Evolutionary conservation across 2,113 vertebrate species (phyloP), one percentile per base, ranked within the genome.

Genomic region (Pelmatolapia mariae): DNA sequence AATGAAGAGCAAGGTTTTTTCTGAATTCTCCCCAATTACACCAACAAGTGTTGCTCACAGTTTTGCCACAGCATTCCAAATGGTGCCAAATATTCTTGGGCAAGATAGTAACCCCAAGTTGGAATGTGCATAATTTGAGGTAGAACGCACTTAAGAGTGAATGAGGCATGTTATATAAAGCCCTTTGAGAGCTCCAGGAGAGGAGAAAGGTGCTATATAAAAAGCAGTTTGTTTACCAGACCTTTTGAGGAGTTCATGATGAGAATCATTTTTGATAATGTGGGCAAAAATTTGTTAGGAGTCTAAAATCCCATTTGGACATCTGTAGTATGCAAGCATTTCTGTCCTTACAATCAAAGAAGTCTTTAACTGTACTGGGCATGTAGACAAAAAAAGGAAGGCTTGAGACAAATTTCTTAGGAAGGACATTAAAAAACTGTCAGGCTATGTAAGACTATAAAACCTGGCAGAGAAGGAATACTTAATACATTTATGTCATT

Each of bases 221-320:
- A 4, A 56, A 56, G 7, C 22, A 24, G 22, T 56, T 56, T 4
- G 6, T 56, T 56, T 56, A 2, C 11, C 6, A 26, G 54, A 26
- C 24, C 22, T 57, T 57, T 29, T 57, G 1, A 29, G 54, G 0
- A 57, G 54, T 0, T 57, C 0, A 57, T 57, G 13, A 56, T 57
- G 24, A 57, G 56, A 57, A 57, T 57, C 1, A 0, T 15, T 57
- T 57, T 57, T 57, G 22, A 57, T 57, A 15, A 29, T 57, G 56
- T 29, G 12, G 4, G 12, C 7, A 57, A 57, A 15, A 0, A 57
- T 7, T 1, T 8, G 54, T 57, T 57, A 26, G 1, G 0, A 56
- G 53, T 4, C 54, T 56, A 57, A 57, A 26, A 57, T 15, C 54
- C 2, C 7, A 26, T 29, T 4, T 5, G 56, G 24, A 29, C 13